Percentiles rank a stretch among this genome's conserved stretches.
phyloP scores from a whole-genome alignment of 2,888 invertebrate genomes.

The Thalpophila matura region DNA sequence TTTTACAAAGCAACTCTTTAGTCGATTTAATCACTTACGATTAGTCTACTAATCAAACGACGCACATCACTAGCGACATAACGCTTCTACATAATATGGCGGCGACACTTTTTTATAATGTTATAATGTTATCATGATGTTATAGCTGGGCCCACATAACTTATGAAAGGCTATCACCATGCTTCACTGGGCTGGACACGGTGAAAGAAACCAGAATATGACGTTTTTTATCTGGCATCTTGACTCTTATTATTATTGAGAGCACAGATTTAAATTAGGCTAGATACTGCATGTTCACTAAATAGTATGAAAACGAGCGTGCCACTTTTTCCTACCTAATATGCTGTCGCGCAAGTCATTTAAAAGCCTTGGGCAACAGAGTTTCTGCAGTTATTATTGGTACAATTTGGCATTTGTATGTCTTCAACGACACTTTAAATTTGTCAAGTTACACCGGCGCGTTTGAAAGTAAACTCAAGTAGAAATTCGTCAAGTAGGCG shows the following conservation, averaged over 20 bases:
- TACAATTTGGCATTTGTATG: too few relatives aligned
- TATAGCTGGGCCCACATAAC: slow-evolving; percentile 39
- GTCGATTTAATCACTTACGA: background rate
- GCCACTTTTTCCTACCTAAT: too few relatives aligned
- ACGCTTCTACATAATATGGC: slow-evolving; percentile 34
- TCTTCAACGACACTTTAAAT: too few relatives aligned
- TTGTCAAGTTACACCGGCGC: too few relatives aligned
- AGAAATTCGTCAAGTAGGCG: too few relatives aligned
- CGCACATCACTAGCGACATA: slow-evolving; percentile 43
- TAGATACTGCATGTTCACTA: too few relatives aligned
- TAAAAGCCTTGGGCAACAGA: too few relatives aligned
- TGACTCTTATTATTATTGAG: slow-evolving; percentile 2
- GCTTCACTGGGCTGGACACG: slow-evolving; percentile 49
- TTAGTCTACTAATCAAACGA: background rate
- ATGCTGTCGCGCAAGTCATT: too few relatives aligned
- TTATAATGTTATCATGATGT: slow-evolving; percentile 62
- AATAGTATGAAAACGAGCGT: too few relatives aligned
- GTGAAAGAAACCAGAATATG: slow-evolving; percentile 15
- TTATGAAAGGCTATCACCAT: slow-evolving; percentile 54
- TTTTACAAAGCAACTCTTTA: background rate
- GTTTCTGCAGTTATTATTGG: too few relatives aligned
- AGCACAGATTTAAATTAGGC: too few relatives aligned
- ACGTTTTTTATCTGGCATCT: slow-evolving; percentile 9
- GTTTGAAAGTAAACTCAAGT: too few relatives aligned
- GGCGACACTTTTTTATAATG: slow-evolving; percentile 60